phyloP scores from a whole-genome alignment of 2,797 vertebrate genomes.

The Echeneis naucrates region DNA sequence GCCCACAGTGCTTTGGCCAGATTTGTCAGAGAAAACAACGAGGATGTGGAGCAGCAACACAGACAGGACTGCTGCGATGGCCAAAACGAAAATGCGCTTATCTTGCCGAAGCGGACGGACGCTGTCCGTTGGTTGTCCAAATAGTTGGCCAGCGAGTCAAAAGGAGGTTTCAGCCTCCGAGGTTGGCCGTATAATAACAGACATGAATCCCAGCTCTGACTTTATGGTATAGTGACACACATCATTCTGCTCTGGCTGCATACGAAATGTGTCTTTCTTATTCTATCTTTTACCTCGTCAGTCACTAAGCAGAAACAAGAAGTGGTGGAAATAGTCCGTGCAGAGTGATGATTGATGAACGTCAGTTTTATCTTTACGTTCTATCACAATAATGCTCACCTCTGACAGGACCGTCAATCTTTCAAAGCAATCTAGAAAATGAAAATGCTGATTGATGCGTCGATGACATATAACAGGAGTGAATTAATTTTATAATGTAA shows the following conservation, averaged over 20 bases:
- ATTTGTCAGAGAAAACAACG: conserved; percentile 77
- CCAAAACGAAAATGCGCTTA: conserved; percentile 67
- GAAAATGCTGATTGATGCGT: conserved; percentile 53
- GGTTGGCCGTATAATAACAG: not conserved
- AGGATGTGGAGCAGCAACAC: conserved; percentile 49
- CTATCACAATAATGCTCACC: conserved; percentile 46
- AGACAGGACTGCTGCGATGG: conserved; percentile 64
- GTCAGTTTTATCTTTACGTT: conserved; percentile 55
- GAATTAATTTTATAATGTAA: conserved; percentile 38
- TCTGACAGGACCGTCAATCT: conserved; percentile 52
- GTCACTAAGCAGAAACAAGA: conserved; percentile 32
- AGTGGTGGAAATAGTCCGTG: conserved; percentile 7
- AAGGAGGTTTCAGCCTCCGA: conserved; percentile 17
- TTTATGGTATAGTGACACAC: not conserved
- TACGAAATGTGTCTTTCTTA: not conserved
- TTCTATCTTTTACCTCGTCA: conserved; percentile 26
- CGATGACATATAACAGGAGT: conserved; percentile 11
- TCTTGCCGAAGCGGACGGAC: conserved; percentile 50
- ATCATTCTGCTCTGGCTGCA: conserved; percentile 4
- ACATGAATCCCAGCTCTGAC: not conserved
- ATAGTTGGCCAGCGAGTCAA: conserved; percentile 40
- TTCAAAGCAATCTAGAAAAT: conserved; percentile 58
- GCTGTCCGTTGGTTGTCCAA: conserved; percentile 33
- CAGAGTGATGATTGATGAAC: conserved; percentile 49
- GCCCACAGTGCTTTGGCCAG: conserved; percentile 57